phyloP scores from a whole-genome alignment of 2,113 vertebrate genomes.

The Sus scrofa region T2T-Sscrofa CM000830.6:117649501-117650000 shows the following conservation, averaged over 20 bases:
- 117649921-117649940: background rate
- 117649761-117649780: constrained; percentile 34
- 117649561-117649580: background rate
- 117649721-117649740: constrained; percentile 35
- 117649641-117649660: background rate
- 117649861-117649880: background rate
- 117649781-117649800: constrained; percentile 39
- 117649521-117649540: constrained; percentile 32
- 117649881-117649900: background rate
- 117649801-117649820: constrained; percentile 52
- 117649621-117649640: background rate
- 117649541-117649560: background rate
- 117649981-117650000: background rate
- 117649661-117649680: constrained; percentile 1
- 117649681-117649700: background rate
- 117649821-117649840: constrained; percentile 36
- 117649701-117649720: constrained; percentile 38
- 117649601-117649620: background rate
- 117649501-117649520: background rate
- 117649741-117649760: background rate
- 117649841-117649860: constrained; percentile 34
- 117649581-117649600: constrained; percentile 19
- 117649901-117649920: constrained; percentile 34
- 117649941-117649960: constrained; percentile 47
- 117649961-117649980: background rate